Conservation (phyloP, 2,113 vertebrate genomes). For the Mustela nigripes region DNA sequence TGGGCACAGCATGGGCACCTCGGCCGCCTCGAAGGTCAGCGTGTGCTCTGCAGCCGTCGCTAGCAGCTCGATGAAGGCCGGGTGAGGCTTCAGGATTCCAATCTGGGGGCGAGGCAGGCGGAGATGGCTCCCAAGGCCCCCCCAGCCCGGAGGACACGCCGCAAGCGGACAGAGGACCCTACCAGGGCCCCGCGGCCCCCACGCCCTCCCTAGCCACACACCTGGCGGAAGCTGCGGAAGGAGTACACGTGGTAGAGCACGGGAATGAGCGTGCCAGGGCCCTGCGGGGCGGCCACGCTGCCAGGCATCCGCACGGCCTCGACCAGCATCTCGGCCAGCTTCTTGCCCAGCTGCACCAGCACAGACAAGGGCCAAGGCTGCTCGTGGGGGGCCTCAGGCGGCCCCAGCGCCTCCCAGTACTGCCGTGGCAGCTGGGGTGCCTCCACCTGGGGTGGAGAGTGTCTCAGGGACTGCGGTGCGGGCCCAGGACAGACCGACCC, state of each 20-base stretch:
- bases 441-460: conserved; percentile 78
- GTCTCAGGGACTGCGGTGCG: background rate
- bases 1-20: conserved; percentile 96
- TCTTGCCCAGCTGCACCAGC: conserved; percentile 91
- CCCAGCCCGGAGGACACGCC: background rate
- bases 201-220: fast-evolving
- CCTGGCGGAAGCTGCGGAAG: conserved; percentile 92
- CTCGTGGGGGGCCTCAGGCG: conserved; percentile 76
- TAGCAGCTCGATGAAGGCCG: conserved; percentile 91
- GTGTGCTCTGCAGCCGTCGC: conserved; percentile 89
- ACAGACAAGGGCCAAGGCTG: conserved; percentile 89
- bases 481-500: background rate
- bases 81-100: conserved; percentile 96
- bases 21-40: conserved; percentile 92
- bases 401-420: conserved; percentile 90
- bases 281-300: conserved; percentile 83
- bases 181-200: too few relatives aligned
- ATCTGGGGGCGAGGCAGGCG: conserved; percentile 85
- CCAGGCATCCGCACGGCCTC: conserved; percentile 90
- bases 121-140: fast-evolving
- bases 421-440: conserved; percentile 89
- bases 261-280: conserved; percentile 87
- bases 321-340: conserved; percentile 94
- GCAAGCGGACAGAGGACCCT: fast-evolving
- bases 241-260: conserved; percentile 97